Base-by-base conservation (phyloP, 2,113 vertebrate species). In the Tonatia bakeri region DNA sequence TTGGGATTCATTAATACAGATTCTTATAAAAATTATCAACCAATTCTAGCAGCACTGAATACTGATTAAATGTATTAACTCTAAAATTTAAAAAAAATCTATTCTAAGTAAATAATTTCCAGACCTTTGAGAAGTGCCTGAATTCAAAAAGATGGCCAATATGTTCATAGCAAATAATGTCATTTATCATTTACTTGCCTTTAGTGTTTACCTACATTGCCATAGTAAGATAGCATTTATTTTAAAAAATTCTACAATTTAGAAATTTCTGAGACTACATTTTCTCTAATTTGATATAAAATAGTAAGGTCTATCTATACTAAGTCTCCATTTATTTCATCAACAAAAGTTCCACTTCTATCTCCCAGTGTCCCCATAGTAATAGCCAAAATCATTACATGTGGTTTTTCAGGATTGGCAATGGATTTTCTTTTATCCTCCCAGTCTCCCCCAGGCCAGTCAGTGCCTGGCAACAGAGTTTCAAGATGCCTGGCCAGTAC, bases 11-110 rank as follows among this genome's bases (percentile, higher is more conserved):
- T 72, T 84, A 15, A 83, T 64, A 89, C 43, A 76, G 45, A 84
- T 88, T 81, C 26, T 94, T 90, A 93, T 81, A 82, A 90, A 97
- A 96, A 96, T 82, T 33, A 82, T 33, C 65, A 19, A 22, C 5
- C 40, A 70, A 47, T 13, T 96, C 67, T 94, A 87, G 90, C 38
- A 88, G 45, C 47, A 80, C 20, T 94, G 50, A 90, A 88, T 76
- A 83, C 90, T 38, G 24, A 92, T 90, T 80, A 87, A 96, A 85
- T 16, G 40, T 33, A 87, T 81, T 82, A 22, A 16, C n/a, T 72
- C 36, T 87, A 86, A 91, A 76, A 88, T 56, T 59, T 52, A 33
- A 38, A 85, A 22, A 54, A 91, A 76, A 69, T 69, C 92, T 80
- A 77, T 77, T 92, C 76, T 79, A 89, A 52, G 47, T 61, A 77